These are phyloP conservation scores for Eufriesea mexicana DNA, from an alignment of 1,140 invertebrate species.

Conservation along the genomic window DNA sequence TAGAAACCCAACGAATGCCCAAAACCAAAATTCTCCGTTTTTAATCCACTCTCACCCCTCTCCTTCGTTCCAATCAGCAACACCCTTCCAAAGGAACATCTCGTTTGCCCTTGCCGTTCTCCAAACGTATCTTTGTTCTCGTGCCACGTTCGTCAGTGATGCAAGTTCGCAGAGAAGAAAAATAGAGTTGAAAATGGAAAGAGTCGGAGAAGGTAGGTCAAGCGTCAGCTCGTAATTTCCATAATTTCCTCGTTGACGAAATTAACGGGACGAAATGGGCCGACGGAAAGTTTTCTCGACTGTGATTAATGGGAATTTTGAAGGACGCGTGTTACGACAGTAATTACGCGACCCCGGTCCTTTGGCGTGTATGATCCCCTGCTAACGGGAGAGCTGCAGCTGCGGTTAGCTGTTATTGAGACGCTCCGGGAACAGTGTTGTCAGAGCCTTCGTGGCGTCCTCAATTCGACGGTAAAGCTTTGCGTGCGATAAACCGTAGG, in stretches of 20 bases:
- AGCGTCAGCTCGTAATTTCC: neutral
- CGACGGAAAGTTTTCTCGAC: neutral
- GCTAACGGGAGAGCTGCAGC: constrained; percentile 1
- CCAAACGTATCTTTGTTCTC: too few relatives aligned
- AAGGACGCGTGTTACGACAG: constrained; percentile 28
- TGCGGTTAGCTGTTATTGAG: constrained; percentile 41
- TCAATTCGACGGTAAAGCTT: constrained; percentile 57
- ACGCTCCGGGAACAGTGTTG: constrained; percentile 11
- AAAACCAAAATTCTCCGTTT: too few relatives aligned
- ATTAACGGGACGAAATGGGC: neutral
- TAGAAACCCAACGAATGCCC: too few relatives aligned
- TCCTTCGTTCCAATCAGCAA: too few relatives aligned
- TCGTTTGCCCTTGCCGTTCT: too few relatives aligned
- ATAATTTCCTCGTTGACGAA: constrained; percentile 6
- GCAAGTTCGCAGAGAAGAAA: neutral
- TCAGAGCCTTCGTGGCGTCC: constrained; percentile 37
- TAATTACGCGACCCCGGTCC: constrained; percentile 40
- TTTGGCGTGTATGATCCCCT: constrained; percentile 18
- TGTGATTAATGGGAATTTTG: constrained; percentile 42
- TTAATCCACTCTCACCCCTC: too few relatives aligned
- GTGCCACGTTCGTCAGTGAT: neutral
- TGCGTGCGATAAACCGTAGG: constrained; percentile 36
- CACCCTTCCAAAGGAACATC: too few relatives aligned
- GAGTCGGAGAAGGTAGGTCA: neutral
- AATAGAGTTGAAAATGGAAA: neutral